Base-by-base conservation (phyloP, 2,888 invertebrate species). In the Molorchus minor region DNA sequence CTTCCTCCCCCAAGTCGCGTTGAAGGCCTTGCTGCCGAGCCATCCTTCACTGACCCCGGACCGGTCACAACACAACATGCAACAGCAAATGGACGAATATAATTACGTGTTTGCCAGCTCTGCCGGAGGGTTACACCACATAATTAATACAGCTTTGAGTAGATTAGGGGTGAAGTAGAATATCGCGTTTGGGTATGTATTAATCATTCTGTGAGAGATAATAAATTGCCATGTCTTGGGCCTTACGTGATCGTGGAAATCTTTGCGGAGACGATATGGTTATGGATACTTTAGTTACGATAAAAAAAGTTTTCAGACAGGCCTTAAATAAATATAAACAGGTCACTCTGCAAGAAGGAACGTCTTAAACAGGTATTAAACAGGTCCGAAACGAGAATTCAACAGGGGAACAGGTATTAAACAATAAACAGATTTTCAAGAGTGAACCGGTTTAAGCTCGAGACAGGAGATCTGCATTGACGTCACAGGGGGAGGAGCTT, bases 191-290 rank as follows among this genome's bases (percentile, higher is more conserved):
- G 64, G 62, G 64, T 61, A 69, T 65, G 61, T 65, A 71, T 71
- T 69, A 71, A 71, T 71, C 71, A 69, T 71, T 62, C n/a, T 60
- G 59, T 59, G 59, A 61, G 60, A 69, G 68, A 66, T 69, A 68
- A 71, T 69, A 68, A 68, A 68, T 69, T 66, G 65, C 68, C 61
- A 61, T 64, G 68, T 65, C 59, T 59, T 21, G 25, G 43, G 25
- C 43, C 43, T 43, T 43, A 15, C 43, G 13, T 19, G 21, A 43
- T 12, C 21, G 25, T 43, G 25, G 25, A 43, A 43, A 43, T 43
- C 25, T 25, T 21, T 15, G 25, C 43, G 15, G 5, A 15, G 2
- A 15, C 4, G 13, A 16, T 15, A 15, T n/a, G n/a, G n/a, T n/a
- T n/a, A n/a, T n/a, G n/a, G n/a, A n/a, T n/a, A n/a, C n/a, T n/a